Evolutionary conservation across 2,797 vertebrate genomes (phyloP), one percentile per base, ranked within the genome.

Genomic region (Masticophis lateralis): DNA sequence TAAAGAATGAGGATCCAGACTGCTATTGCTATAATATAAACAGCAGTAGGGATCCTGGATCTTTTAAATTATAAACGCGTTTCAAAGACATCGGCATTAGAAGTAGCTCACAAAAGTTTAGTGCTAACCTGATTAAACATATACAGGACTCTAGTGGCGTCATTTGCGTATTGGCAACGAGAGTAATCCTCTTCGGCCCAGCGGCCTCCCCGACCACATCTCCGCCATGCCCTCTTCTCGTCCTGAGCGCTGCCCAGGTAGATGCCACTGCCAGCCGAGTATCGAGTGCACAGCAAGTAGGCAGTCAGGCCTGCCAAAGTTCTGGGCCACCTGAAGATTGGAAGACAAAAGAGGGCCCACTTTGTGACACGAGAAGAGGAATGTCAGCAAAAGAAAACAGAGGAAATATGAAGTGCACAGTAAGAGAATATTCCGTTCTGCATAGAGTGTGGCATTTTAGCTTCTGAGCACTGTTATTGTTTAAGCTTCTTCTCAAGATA

Each of bases 111-210:
- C 37, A 55, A 47, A 90, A 83, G 14, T 0, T 5, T 22, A 93
- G 94, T 93, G 92, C 59, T 95, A 95, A 99, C 99, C 99, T 99
- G 99, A 97, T 99, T 99, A 94, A 99, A 99, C 98, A 99, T 98
- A 60, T 98, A 98, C 27, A 99, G 98, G 93, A 99, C 98, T 90
- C 99, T 96, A 0, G 99, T 99, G 94, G 99, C 98, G 86, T 99
- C 99, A 74, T 99, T 99, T 92, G 99, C 98, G 97, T 99, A 99
- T 88, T 99, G 99, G 97, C 99, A 99, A 86, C 97, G 98, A 37
- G 99, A 98, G 96, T 99, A 99, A 96, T 99, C 98, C 1, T 99
- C 99, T 1, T 99, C 99, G 0, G 98, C 98, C 99, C 99, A 99
- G 92, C 98, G 98, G 5, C 99, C 99, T 3, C 98, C 98, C 27